These are phyloP conservation scores for Mongoloraphidia duomilia DNA, from an alignment of 2,888 invertebrate species.

Conservation along the genomic window DNA sequence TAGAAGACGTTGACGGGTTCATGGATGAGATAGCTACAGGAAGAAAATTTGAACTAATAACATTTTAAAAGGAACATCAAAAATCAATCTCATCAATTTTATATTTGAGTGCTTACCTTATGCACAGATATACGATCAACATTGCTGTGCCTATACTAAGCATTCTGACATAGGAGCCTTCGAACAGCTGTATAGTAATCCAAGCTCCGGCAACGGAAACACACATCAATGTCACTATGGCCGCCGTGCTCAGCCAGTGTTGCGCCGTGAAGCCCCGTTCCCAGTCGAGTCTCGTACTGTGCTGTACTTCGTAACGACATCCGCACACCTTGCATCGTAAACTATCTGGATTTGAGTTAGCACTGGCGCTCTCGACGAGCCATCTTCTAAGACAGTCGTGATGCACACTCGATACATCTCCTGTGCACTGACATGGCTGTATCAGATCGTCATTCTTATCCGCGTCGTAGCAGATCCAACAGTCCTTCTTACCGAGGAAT, in stretches of 20 bases:
- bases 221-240: constrained; percentile 65
- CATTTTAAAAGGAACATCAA: not conserved
- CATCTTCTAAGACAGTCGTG: constrained; percentile 81
- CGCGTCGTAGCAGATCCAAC: constrained; percentile 88
- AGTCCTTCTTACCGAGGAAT: constrained; percentile 51
- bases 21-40: too few species aligned
- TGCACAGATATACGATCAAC: constrained; percentile 69
- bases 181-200: constrained; percentile 64
- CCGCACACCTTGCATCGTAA: constrained; percentile 76
- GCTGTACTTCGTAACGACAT: constrained; percentile 64
- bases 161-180: constrained; percentile 63
- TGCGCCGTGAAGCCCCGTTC: constrained; percentile 67
- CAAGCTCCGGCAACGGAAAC: constrained; percentile 64
- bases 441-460: constrained; percentile 71
- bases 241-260: constrained; percentile 74
- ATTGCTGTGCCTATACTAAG: constrained; percentile 68
- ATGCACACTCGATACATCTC: constrained; percentile 85
- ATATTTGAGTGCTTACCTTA: constrained; percentile 41
- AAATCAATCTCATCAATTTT: not conserved
- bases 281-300: constrained; percentile 66
- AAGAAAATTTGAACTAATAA: not conserved
- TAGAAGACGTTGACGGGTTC: too few species aligned
- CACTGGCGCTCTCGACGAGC: constrained; percentile 53
- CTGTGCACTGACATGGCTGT: constrained; percentile 79
- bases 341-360: constrained; percentile 40